These are phyloP conservation scores for Iphiclides podalirius DNA, from an alignment of 2,888 invertebrate genomes.

Conservation along the genomic window DNA sequence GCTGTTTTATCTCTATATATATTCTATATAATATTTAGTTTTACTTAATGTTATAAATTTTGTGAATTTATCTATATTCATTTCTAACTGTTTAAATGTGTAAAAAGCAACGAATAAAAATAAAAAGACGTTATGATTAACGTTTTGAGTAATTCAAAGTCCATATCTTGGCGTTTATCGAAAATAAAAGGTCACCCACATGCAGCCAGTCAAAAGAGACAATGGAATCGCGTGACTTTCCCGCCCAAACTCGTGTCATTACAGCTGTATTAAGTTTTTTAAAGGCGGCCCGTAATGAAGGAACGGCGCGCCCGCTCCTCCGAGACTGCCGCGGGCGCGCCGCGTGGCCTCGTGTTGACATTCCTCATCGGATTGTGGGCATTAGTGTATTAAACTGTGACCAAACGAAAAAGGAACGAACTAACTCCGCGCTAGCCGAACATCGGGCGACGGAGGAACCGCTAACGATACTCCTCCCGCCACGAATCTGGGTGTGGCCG, in stretches of 20 bases:
- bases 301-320: slow-evolving; percentile 72
- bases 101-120: too few relatives aligned
- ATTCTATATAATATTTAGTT: too few relatives aligned
- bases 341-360: slow-evolving; percentile 49
- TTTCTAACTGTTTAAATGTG: too few relatives aligned
- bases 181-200: background rate
- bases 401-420: slow-evolving; percentile 4
- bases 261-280: slow-evolving; percentile 64
- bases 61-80: too few relatives aligned
- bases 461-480: too few relatives aligned
- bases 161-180: background rate
- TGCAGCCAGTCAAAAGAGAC: slow-evolving; percentile 34
- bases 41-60: too few relatives aligned
- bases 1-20: too few relatives aligned
- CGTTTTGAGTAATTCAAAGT: background rate
- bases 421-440: too few relatives aligned
- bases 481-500: too few relatives aligned
- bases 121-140: too few relatives aligned
- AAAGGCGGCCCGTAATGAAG: slow-evolving; percentile 71
- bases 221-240: slow-evolving; percentile 67
- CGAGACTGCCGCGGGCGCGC: slow-evolving; percentile 62
- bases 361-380: slow-evolving; percentile 12
- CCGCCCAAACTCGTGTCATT: slow-evolving; percentile 69
- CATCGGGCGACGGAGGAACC: too few relatives aligned
- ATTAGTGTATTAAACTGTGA: slow-evolving; percentile 7